Percentiles rank a stretch among this genome's conserved stretches.
These are phyloP conservation scores for Epinephelus cyanopodus DNA, from an alignment of 2,113 vertebrate genomes.

Conservation along the genomic window DNA sequence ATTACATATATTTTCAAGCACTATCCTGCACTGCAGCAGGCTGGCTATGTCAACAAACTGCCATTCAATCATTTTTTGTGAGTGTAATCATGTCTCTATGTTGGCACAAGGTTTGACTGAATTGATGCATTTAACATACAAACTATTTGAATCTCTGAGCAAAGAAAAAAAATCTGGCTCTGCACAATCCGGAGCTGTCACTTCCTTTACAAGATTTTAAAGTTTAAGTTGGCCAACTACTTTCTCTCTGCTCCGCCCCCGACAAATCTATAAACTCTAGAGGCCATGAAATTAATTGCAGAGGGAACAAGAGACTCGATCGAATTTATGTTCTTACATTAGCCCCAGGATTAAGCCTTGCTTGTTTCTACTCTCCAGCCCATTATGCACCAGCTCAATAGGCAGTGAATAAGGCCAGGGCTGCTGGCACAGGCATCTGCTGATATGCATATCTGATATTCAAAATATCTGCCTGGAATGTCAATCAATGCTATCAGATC, in stretches of 20 bases:
- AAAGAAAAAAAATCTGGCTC: neutral
- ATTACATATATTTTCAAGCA: neutral
- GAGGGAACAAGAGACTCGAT: constrained; percentile 71
- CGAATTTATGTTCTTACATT: constrained; percentile 72
- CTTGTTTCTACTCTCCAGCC: constrained; percentile 67
- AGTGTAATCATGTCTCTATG: neutral
- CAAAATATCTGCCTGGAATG: constrained; percentile 23
- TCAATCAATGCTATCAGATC: constrained; percentile 25
- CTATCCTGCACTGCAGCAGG: neutral
- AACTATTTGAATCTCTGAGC: neutral
- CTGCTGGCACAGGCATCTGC: constrained; percentile 27
- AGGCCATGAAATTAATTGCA: constrained; percentile 71
- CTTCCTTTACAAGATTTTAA: constrained; percentile 32
- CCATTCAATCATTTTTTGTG: neutral
- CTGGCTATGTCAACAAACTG: too few relatives aligned
- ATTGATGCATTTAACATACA: neutral
- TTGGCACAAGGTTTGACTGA: neutral
- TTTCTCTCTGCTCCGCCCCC: constrained; percentile 35
- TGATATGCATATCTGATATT: constrained; percentile 37
- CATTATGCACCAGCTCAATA: constrained; percentile 65
- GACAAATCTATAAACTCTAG: constrained; percentile 61
- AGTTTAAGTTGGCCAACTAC: constrained; percentile 33
- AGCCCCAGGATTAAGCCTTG: constrained; percentile 74
- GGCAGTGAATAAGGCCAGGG: constrained; percentile 21
- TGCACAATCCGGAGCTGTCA: neutral